Evolutionary conservation across 2,888 invertebrate species (phyloP), one percentile per base, ranked within the genome.

Genomic region (Xanthorhoe designata): DNA sequence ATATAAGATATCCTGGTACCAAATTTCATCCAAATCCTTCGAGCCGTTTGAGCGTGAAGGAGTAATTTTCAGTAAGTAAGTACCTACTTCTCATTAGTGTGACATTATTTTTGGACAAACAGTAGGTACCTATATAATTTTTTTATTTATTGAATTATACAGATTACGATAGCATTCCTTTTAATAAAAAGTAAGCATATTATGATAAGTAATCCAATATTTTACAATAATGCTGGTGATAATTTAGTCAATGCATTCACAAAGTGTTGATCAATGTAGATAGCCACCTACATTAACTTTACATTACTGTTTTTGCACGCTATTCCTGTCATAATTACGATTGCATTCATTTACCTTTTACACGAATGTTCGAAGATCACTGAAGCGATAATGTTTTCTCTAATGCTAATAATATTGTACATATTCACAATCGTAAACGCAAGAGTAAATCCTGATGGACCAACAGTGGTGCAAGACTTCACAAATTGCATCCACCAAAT

Each of bases 381-480:
- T 60, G 60, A 67, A 74, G 70, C 61, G 54, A 68, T 55, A 61
- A 63, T 69, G 54, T 47, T 56, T 8, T 58, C 45, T 10, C 15
- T 75, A 47, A 15, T 78, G 13, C 15, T 75, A 47, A 15, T 78
- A 10, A 8, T 75, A 17, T 38, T 79, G 61, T 64, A 78, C 3
- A 38, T 76, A 3, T 13, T 70, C 6, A 54, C 75, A 35, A 47
- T 56, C 50, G 57, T 61, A 9, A 32, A 76, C 65, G 80, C 79
- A 1, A 63, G 67, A 38, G 73, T 86, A 0, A 88, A 87, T 72
- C 85, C 85, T 0, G 60, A 75, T 18, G 88, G 87, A 0, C 87
- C 89, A 9, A 87, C 85, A 5, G 80, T 89, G 2, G 75, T 84
- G 0, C 78, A 64, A 29, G 88, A 90, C 57, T 86, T 82, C 18